These are phyloP conservation scores for Malthinus flaveolus DNA, from an alignment of 2,888 invertebrate genomes.

Conservation along the genomic window DNA sequence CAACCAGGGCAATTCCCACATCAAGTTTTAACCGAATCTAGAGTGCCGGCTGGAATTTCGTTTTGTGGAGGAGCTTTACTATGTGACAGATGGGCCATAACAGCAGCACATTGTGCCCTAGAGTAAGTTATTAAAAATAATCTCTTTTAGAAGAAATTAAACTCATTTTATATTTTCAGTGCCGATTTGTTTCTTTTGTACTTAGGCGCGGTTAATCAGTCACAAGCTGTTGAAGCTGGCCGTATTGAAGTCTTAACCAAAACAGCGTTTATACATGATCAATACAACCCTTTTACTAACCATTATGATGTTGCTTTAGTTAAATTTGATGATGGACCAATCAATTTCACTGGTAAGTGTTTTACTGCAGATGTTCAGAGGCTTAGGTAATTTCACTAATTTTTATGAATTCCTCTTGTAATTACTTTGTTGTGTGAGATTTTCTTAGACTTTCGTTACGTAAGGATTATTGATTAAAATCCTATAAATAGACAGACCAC, in stretches of 20 bases:
- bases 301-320: constrained; percentile 36
- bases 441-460: too few relatives aligned
- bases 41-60: not conserved
- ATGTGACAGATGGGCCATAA: constrained; percentile 17
- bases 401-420: too few relatives aligned
- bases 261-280: constrained; percentile 20
- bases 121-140: constrained; percentile 9
- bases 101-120: constrained; percentile 22
- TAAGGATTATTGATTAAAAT: too few relatives aligned
- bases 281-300: constrained; percentile 20
- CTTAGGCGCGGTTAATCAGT: constrained; percentile 5
- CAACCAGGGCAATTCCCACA: constrained; percentile 11
- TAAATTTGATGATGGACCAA: constrained; percentile 19
- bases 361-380: not conserved
- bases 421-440: too few relatives aligned
- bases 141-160: not conserved
- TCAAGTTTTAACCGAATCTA: not conserved
- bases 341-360: constrained; percentile 25
- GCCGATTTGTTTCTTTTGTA: not conserved
- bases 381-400: too few relatives aligned
- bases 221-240: constrained; percentile 4
- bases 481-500: too few relatives aligned
- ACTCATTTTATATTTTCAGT: not conserved
- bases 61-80: constrained; percentile 23
- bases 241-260: constrained; percentile 14